Conservation (phyloP, 2,888 invertebrate genomes). For the Camptogramma bilineatum region DNA sequence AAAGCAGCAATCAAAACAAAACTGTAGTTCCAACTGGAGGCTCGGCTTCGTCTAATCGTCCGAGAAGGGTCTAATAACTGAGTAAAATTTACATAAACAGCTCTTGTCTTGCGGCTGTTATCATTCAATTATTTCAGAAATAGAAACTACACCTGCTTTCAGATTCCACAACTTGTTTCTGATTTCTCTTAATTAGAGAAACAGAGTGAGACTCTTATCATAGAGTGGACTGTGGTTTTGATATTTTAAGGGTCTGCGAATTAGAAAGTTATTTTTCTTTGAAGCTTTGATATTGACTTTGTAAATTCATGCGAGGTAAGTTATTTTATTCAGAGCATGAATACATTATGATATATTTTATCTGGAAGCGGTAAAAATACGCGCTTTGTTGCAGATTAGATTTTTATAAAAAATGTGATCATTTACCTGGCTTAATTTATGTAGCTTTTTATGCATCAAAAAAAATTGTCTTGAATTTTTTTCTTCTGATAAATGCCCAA, state of each 20-base stretch:
- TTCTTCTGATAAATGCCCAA: too few relatives aligned
- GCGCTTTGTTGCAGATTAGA: too few relatives aligned
- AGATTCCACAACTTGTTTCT: conserved; percentile 41
- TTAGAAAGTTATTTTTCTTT: conserved; percentile 14
- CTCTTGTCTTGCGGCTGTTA: conserved; percentile 79
- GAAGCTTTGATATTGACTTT: conserved; percentile 12
- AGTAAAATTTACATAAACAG: conserved; percentile 82
- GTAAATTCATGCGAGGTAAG: not conserved
- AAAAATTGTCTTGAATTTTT: too few relatives aligned
- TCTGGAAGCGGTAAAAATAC: too few relatives aligned
- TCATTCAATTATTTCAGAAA: conserved; percentile 82
- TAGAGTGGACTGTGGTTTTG: conserved; percentile 31
- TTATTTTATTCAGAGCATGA: not conserved
- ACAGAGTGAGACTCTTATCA: too few relatives aligned
- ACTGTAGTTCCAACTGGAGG: conserved; percentile 50
- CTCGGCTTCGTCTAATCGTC: conserved; percentile 62
- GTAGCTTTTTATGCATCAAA: too few relatives aligned
- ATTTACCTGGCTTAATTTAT: too few relatives aligned
- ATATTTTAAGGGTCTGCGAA: conserved; percentile 20
- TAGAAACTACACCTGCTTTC: conserved; percentile 68
- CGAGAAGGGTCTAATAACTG: conserved; percentile 71
- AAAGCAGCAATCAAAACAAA: conserved; percentile 61
- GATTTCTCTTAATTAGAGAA: conserved; percentile 42
- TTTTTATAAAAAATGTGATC: too few relatives aligned
- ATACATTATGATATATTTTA: too few relatives aligned